Evolutionary conservation across 2,797 vertebrate genomes (phyloP).

Genomic region (Sebastes iracundus): DNA sequence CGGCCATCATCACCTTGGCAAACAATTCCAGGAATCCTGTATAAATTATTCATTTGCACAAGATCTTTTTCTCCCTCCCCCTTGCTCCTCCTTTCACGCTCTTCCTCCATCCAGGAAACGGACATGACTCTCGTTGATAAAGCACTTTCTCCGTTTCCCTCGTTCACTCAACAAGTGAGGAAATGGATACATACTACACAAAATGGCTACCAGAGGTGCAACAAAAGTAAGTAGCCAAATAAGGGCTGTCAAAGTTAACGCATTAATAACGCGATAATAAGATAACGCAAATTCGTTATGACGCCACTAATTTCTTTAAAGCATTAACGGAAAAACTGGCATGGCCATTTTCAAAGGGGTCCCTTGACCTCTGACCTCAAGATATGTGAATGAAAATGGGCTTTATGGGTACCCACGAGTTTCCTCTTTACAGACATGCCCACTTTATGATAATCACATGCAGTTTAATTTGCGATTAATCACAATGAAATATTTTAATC

Average conservation of each 20-base stretch:
- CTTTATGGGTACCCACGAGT: too few relatives aligned
- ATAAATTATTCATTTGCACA: constrained; percentile 88
- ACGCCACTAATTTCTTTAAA: not conserved
- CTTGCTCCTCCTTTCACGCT: constrained; percentile 43
- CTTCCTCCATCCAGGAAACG: constrained; percentile 63
- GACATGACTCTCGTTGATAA: constrained; percentile 66
- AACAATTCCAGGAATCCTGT: constrained; percentile 87
- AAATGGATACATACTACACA: constrained; percentile 35
- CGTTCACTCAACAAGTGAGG: constrained; percentile 58
- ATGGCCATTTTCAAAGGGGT: not conserved
- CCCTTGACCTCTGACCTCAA: not conserved
- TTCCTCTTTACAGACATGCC: not conserved
- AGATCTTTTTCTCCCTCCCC: constrained; percentile 57
- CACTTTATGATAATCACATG: not conserved
- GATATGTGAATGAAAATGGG: too few relatives aligned
- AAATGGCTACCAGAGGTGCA: constrained; percentile 29
- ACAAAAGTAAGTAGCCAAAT: not conserved
- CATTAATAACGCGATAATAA: not conserved
- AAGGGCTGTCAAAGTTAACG: not conserved
- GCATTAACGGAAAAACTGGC: not conserved
- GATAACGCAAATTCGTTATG: not conserved
- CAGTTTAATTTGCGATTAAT: not conserved
- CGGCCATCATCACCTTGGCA: constrained; percentile 87
- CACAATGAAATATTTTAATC: not conserved
- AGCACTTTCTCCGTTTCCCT: constrained; percentile 49